These are phyloP conservation scores for Nothoprocta perdicaria DNA, from an alignment of 2,113 vertebrate genomes.

Conservation along the genomic window DNA sequence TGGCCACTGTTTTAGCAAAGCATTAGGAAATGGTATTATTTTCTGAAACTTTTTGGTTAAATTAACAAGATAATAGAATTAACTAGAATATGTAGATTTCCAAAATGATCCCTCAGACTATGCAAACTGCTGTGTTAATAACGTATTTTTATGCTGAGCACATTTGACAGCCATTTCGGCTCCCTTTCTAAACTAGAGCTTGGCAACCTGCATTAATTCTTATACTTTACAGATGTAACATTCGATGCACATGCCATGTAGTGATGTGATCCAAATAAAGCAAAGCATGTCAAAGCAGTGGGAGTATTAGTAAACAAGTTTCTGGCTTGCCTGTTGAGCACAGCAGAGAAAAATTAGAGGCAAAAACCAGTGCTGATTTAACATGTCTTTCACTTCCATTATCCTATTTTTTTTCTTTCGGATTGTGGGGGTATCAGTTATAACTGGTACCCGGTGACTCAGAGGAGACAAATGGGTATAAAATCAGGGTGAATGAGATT, in stretches of 20 bases:
- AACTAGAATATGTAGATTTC: constrained; percentile 59
- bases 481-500: not conserved
- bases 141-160: constrained; percentile 62
- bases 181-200: constrained; percentile 48
- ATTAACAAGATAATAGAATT: constrained; percentile 59
- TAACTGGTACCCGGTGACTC: not conserved
- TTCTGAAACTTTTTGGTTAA: constrained; percentile 58
- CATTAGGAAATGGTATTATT: not conserved
- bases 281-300: constrained; percentile 58
- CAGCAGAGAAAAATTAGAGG: not conserved
- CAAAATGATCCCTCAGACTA: constrained; percentile 72
- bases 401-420: not conserved
- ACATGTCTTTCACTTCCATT: not conserved
- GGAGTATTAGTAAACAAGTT: constrained; percentile 55
- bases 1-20: constrained; percentile 18
- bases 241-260: constrained; percentile 51
- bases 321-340: not conserved
- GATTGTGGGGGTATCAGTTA: not conserved
- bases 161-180: constrained; percentile 71
- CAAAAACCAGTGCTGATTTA: not conserved
- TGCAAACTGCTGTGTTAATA: constrained; percentile 68
- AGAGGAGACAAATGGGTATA: not conserved
- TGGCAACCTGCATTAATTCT: constrained; percentile 64
- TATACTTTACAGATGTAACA: constrained; percentile 61
- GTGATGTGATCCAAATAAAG: constrained; percentile 56